Percentiles rank a stretch among this genome's conserved stretches.
Conservation (phyloP, 2,888 invertebrate genomes). For the Epistrophella euchroma region DNA sequence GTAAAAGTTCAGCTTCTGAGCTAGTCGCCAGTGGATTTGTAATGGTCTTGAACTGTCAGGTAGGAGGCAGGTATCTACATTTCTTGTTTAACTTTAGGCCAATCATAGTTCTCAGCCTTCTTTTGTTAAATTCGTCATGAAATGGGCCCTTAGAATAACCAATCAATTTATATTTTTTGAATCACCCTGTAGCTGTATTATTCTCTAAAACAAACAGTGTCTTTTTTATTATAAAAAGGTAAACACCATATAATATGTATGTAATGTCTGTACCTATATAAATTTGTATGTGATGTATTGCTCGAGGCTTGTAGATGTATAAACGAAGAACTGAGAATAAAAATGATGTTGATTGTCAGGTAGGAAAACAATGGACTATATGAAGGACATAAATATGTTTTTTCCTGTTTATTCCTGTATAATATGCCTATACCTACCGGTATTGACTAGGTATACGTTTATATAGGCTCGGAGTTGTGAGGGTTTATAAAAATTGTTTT, state of each 20-base stretch:
- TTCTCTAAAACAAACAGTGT: constrained; percentile 47
- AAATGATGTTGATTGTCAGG: constrained; percentile 71
- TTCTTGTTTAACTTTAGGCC: too few relatives aligned
- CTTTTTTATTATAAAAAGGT: constrained; percentile 13
- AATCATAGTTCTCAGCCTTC: too few relatives aligned
- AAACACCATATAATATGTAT: background rate
- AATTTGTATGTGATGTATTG: constrained; percentile 29
- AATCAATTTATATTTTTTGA: background rate
- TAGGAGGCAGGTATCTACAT: too few relatives aligned
- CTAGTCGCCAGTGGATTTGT: too few relatives aligned
- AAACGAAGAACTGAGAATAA: constrained; percentile 51
- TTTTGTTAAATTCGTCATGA: too few relatives aligned
- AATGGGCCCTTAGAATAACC: too few relatives aligned
- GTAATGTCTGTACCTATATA: background rate
- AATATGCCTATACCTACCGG: background rate
- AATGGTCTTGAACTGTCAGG: too few relatives aligned
- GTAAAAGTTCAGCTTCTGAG: too few relatives aligned
- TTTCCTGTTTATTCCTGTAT: background rate
- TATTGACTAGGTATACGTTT: background rate
- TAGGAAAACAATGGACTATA: constrained; percentile 66
- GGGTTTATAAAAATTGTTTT: constrained; percentile 26
- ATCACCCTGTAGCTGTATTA: constrained; percentile 26
- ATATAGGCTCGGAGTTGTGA: constrained; percentile 16
- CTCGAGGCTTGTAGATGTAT: constrained; percentile 51
- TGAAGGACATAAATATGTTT: constrained; percentile 39